Evolutionary conservation across 2,113 vertebrate genomes (phyloP), one percentile per base, ranked within the genome.

Genomic region (Ciconia boyciana): DNA sequence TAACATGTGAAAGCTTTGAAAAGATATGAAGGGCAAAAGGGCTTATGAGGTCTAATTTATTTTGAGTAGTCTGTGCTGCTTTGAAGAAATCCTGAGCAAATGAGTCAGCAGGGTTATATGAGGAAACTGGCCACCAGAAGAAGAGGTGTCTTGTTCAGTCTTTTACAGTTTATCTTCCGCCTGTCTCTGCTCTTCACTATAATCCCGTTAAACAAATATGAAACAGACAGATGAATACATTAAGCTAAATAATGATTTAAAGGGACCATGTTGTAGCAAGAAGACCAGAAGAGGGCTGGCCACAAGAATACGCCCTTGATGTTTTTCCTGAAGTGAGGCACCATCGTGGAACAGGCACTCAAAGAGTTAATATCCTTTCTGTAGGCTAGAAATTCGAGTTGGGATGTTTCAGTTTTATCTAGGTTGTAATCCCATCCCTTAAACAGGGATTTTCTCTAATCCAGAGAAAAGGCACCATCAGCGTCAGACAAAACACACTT

Each of bases 91-190:
- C 34, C 78, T 66, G 29, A 80, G 49, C 66, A 94, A 92, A 64
- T 87, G 83, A 97, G 83, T 94, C 85, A 93, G 66, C 71, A 71
- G 83, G 80, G 70, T 91, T 90, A 46, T 91, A 78, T 89, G 87
- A 92, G 94, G 90, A 76, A 97, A 91, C 39, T 52, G n/a, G 28
- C 62, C 54, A 80, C 57, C 26, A 52, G 74, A 72, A 77, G 57
- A 44, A 69, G 83, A 84, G 57, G 46, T 62, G 46, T 46, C 68
- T 85, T 95, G 57, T 80, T 72, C 49, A 28, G 39, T 21, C 26
- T 52, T 20, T 76, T 28, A 76, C 61, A 66, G 25, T 49, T 86
- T 39, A 29, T 87, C 44, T 92, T 91, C 61, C 9, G 26, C 85
- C 78, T 76, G 34, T 86, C 58, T 94, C 80, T 93, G 64, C 43